A percentile compares a stretch with the other conserved stretches of the same genome.
Conservation (phyloP, 2,113 vertebrate genomes). For the Platanista minor region DNA sequence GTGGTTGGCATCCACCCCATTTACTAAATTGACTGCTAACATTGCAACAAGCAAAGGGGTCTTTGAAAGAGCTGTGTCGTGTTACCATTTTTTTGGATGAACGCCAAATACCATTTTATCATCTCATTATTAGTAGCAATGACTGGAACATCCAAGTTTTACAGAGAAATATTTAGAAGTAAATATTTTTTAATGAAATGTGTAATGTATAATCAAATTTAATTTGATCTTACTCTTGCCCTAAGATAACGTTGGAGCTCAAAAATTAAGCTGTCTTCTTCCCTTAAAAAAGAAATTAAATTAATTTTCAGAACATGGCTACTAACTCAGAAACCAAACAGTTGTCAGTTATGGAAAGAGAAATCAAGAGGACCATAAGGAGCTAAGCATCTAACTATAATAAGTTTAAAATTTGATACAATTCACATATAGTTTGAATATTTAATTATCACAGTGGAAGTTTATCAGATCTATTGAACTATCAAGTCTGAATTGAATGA, state of each 20-base stretch:
- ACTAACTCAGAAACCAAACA: conserved; percentile 11
- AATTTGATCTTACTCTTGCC: neutral
- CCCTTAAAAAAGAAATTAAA: conserved; percentile 21
- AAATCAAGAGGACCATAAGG: neutral
- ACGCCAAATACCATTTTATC: neutral
- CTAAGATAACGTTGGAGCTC: neutral
- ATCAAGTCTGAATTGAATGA: conserved; percentile 1
- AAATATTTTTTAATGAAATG: neutral
- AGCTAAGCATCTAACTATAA: neutral
- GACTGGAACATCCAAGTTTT: neutral
- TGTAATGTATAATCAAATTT: neutral
- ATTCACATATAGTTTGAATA: neutral
- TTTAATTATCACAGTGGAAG: neutral
- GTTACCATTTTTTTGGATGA: neutral
- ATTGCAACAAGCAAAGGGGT: neutral
- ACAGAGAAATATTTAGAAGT: conserved; percentile 7
- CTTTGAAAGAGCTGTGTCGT: neutral
- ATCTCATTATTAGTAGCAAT: neutral
- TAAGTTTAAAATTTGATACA: neutral
- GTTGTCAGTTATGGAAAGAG: neutral
- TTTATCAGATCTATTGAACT: conserved; percentile 13
- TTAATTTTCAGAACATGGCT: conserved; percentile 14
- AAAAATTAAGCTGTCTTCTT: neutral
- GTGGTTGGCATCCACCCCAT: neutral
- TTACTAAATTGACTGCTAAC: neutral